phyloP scores from a whole-genome alignment of 2,113 vertebrate genomes.

The Scophthalmus maximus region DNA sequence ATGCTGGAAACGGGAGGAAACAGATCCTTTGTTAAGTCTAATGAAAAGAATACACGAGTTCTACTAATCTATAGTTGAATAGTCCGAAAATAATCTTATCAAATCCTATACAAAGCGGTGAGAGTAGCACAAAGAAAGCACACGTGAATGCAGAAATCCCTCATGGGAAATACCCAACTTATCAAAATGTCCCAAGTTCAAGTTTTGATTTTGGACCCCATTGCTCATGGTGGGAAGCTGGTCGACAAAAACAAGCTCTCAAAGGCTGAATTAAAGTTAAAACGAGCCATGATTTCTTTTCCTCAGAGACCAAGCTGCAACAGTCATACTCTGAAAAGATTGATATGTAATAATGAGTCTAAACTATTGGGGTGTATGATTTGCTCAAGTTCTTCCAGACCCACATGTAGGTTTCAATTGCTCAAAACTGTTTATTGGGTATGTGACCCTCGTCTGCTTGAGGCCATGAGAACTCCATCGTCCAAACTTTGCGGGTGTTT shows the following conservation, averaged over 20 bases:
- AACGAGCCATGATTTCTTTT: background rate
- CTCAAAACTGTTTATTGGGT: constrained; percentile 34
- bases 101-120: too few species aligned
- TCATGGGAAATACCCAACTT: background rate
- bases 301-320: background rate
- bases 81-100: too few species aligned
- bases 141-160: background rate
- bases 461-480: constrained; percentile 41
- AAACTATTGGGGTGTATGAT: background rate
- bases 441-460: constrained; percentile 27
- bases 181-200: too few species aligned
- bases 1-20: too few species aligned
- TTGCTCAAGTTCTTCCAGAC: background rate
- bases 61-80: too few species aligned
- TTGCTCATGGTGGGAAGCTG: background rate
- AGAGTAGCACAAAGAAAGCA: too few species aligned
- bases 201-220: too few species aligned
- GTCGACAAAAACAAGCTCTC: background rate
- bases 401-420: constrained; percentile 1
- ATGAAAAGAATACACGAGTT: too few species aligned
- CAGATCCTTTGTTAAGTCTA: too few species aligned
- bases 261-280: background rate
- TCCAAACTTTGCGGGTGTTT: constrained; percentile 27
- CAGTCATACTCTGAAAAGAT: background rate
- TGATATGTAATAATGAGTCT: background rate